phyloP scores from a whole-genome alignment of 1,140 invertebrate genomes.

The Steinernema khuongi region DNA sequence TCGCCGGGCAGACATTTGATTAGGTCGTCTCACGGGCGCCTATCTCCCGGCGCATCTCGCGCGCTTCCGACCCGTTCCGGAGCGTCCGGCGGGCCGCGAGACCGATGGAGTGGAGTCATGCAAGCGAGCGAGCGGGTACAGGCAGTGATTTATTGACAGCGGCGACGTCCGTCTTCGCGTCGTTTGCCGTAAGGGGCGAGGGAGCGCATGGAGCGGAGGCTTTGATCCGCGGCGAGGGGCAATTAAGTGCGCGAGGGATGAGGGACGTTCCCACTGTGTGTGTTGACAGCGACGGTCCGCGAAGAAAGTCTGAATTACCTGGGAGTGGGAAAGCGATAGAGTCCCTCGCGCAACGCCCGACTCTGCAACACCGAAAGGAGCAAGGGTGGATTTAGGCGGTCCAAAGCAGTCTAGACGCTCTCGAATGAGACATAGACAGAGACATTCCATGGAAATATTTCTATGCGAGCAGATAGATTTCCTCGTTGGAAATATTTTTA shows the following conservation, averaged over 20 bases:
- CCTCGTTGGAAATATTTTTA: no score
- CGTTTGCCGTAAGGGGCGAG: conserved; percentile 11
- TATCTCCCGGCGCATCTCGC: background rate
- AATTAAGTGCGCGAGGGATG: conserved; percentile 13
- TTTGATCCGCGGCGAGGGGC: conserved; percentile 14
- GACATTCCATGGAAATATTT: no score
- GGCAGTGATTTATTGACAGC: conserved; percentile 8
- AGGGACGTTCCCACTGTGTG: background rate
- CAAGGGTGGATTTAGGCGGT: no score
- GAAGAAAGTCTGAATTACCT: conserved; percentile 1
- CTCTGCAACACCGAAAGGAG: no score
- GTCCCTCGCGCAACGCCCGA: no score
- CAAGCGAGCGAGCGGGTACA: background rate
- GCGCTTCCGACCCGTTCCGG: background rate
- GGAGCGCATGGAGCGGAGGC: background rate
- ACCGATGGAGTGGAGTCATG: background rate
- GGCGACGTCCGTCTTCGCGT: background rate
- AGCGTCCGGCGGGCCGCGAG: background rate
- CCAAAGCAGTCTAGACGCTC: no score
- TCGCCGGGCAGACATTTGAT: background rate
- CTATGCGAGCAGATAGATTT: no score
- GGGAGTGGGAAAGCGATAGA: conserved; percentile 5
- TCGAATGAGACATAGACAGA: no score
- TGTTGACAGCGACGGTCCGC: background rate
- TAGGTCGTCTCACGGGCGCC: background rate